Evolutionary conservation across 2,888 invertebrate species (phyloP).

Genomic region (Ophion slaviceki): DNA sequence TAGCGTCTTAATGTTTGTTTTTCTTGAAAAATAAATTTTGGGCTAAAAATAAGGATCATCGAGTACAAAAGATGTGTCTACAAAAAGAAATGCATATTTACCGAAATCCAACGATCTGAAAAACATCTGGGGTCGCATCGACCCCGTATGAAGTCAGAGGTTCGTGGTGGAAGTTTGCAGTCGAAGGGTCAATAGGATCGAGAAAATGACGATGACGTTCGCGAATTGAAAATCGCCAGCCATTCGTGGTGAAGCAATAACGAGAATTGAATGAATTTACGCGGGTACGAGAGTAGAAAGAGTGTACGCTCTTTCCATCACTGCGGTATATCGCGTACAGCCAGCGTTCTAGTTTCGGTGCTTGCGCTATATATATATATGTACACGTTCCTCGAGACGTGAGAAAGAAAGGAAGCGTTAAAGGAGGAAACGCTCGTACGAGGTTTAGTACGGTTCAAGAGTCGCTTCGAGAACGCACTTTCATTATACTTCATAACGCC

Average conservation of each 20-base stretch:
- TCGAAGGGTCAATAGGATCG: not conserved
- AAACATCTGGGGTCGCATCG: no score
- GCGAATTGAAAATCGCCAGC: not conserved
- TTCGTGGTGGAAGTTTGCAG: no score
- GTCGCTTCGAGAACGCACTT: slow-evolving; percentile 76
- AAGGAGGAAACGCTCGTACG: slow-evolving; percentile 52
- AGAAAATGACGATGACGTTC: not conserved
- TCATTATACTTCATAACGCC: slow-evolving; percentile 81
- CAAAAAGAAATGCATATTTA: no score
- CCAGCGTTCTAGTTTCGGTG: not conserved
- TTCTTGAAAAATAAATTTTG: no score
- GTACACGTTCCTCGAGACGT: slow-evolving; percentile 61
- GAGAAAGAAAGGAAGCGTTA: slow-evolving; percentile 70
- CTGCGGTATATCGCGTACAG: not conserved
- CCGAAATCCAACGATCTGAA: no score
- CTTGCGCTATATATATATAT: slow-evolving; percentile 61
- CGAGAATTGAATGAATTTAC: slow-evolving; percentile 28
- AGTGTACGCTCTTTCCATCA: slow-evolving; percentile 8
- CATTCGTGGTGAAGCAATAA: slow-evolving; percentile 17
- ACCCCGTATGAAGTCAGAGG: no score
- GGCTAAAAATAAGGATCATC: no score
- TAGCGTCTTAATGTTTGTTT: no score
- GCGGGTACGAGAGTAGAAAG: slow-evolving; percentile 30
- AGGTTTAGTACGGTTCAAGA: slow-evolving; percentile 57
- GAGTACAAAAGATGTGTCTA: no score